Evolutionary conservation across 2,888 invertebrate genomes (phyloP).

Genomic region (Rhogogaster chlorosoma): DNA sequence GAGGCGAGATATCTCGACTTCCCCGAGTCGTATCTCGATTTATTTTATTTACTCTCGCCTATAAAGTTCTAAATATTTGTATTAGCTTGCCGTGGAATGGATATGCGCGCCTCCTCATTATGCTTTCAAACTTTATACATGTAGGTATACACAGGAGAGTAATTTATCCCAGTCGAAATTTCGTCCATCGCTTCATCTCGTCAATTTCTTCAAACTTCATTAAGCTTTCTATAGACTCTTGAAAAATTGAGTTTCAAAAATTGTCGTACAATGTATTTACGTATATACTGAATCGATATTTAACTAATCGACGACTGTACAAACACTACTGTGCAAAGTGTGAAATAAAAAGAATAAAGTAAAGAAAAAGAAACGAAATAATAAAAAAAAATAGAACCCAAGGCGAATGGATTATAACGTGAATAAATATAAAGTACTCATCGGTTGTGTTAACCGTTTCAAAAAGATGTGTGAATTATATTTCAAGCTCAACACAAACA

Average conservation of each 20-base stretch:
- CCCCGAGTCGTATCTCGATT: conserved; percentile 29
- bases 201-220: background rate
- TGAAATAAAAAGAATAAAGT: background rate
- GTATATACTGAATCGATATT: background rate
- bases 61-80: conserved; percentile 53
- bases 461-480: background rate
- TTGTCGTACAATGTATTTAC: background rate
- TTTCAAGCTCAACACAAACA: background rate
- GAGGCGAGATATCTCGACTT: conserved; percentile 10
- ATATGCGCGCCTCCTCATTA: background rate
- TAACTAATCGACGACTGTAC: conserved; percentile 11
- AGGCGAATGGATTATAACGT: conserved; percentile 21
- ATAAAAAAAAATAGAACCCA: background rate
- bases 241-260: background rate
- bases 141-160: background rate
- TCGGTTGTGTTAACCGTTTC: background rate
- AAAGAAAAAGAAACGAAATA: background rate
- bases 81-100: conserved; percentile 18
- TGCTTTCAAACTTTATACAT: background rate
- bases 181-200: background rate
- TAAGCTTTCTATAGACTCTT: background rate
- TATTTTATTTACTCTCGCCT: conserved; percentile 44
- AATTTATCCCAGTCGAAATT: background rate
- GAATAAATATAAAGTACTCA: conserved; percentile 33
- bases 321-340: conserved; percentile 22